Base-by-base conservation (phyloP, 2,888 invertebrate species). In the Nemurella pictetii region DNA sequence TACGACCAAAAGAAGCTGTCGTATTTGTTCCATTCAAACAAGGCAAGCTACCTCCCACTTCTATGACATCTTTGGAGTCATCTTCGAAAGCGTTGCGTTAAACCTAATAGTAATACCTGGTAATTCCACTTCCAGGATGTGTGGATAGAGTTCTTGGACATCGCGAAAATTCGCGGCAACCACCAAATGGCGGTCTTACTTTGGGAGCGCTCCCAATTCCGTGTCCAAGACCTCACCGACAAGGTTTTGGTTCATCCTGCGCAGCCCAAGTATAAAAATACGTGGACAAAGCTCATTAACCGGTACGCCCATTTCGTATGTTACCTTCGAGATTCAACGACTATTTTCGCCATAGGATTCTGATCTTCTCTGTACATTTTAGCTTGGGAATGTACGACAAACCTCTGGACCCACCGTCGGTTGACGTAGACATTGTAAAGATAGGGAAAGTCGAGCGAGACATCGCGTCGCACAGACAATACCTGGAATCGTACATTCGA, bases 81-180 rank as follows among this genome's bases (percentile, higher is more conserved):
- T n/a, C n/a, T n/a, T n/a, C n/a, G n/a, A n/a, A n/a, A n/a, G n/a
- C n/a, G n/a, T n/a, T n/a, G n/a, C n/a, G n/a, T n/a, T n/a, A n/a
- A n/a, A n/a, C n/a, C n/a, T n/a, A n/a, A n/a, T n/a, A n/a, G n/a
- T n/a, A n/a, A n/a, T n/a, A n/a, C n/a, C n/a, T n/a, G n/a, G n/a
- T n/a, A n/a, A n/a, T n/a, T n/a, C n/a, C n/a, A n/a, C n/a, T n/a
- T n/a, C 36, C 87, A 92, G 92, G 89, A 89, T 84, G 93, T 94
- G 36, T 95, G 95, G 95, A 90, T 94, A 25, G 95, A 95, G 88
- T 94, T 92, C 88, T 89, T 95, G 0, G 93, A 94, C 89, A 91
- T 93, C 36, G 92, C 92, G 84, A 88, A 90, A 25, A 90, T 95
- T 28, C 92, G 93, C 85, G 90, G 91, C 85, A 90, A 91, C 32